Percentiles rank a stretch among this genome's conserved stretches.
Evolutionary conservation across 2,797 vertebrate species (phyloP).

Genomic region (Crenichthys baileyi): DNA sequence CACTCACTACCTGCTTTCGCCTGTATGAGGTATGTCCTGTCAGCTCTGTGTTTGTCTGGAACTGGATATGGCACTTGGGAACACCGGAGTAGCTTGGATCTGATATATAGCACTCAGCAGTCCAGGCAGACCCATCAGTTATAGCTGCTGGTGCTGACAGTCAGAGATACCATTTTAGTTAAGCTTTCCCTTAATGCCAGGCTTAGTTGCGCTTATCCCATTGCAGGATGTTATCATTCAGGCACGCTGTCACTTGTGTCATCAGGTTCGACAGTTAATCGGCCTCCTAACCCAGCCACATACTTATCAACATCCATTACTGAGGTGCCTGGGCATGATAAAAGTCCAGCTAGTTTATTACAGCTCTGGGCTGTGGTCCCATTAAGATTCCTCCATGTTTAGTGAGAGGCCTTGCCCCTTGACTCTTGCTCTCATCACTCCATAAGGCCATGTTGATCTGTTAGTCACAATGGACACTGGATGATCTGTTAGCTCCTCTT

Average conservation of each 20-base stretch:
- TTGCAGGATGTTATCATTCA: constrained; percentile 75
- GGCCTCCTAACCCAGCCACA: constrained; percentile 44
- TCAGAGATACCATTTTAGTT: constrained; percentile 62
- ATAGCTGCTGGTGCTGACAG: constrained; percentile 58
- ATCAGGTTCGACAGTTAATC: constrained; percentile 53
- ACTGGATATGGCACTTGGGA: constrained; percentile 42
- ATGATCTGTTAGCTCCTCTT: constrained; percentile 78
- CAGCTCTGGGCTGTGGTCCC: constrained; percentile 48
- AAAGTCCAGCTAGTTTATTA: constrained; percentile 45
- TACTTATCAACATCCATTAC: constrained; percentile 73
- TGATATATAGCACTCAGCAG: constrained; percentile 72
- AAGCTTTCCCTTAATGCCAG: constrained; percentile 64
- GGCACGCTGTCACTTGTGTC: constrained; percentile 71
- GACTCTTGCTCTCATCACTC: constrained; percentile 79
- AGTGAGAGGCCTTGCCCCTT: constrained; percentile 59
- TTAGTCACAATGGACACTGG: constrained; percentile 74
- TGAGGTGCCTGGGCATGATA: constrained; percentile 75
- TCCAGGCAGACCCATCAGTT: constrained; percentile 62
- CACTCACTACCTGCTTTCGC: constrained; percentile 54
- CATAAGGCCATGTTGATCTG: constrained; percentile 63
- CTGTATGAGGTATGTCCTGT: constrained; percentile 39
- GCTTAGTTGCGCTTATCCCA: constrained; percentile 62
- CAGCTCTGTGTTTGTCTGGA: constrained; percentile 44
- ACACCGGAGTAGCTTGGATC: constrained; percentile 50
- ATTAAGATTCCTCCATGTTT: constrained; percentile 70